phyloP scores from a whole-genome alignment of 2,888 invertebrate species.

The Auanema sp. region DNA sequence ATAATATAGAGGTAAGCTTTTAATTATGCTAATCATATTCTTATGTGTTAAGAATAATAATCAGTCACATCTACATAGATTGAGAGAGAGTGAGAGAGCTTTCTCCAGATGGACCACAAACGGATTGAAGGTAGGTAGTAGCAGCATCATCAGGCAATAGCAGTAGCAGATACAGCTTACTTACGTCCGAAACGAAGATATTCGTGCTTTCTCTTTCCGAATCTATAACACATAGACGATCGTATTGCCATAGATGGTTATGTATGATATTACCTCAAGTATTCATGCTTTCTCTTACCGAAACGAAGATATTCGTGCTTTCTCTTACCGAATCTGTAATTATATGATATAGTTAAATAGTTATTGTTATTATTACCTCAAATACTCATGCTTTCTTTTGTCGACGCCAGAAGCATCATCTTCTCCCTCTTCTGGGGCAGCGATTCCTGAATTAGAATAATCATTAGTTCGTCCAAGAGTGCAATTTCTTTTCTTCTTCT shows the following conservation, averaged over 20 bases:
- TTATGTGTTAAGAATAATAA: too few species aligned
- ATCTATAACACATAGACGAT: constrained; percentile 26
- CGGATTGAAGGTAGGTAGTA: constrained; percentile 1
- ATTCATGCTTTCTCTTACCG: constrained; percentile 63
- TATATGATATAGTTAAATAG: background rate
- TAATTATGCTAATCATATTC: too few species aligned
- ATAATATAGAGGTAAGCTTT: too few species aligned
- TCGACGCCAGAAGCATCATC: constrained; percentile 34
- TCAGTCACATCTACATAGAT: too few species aligned
- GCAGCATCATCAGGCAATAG: too few species aligned
- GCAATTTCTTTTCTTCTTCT: constrained; percentile 2
- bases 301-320: constrained; percentile 60
- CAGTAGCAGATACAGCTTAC: constrained; percentile 18
- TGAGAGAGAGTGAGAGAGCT: background rate
- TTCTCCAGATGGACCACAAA: background rate
- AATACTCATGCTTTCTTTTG: constrained; percentile 61
- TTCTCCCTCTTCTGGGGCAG: constrained; percentile 16
- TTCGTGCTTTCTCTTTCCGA: constrained; percentile 64
- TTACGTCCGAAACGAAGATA: constrained; percentile 60
- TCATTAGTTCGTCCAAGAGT: background rate
- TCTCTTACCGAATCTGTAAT: constrained; percentile 48
- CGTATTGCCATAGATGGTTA: background rate
- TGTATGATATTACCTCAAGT: constrained; percentile 26
- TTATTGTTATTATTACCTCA: too few species aligned
- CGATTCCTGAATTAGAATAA: constrained; percentile 10